Evolutionary conservation across 1,140 invertebrate genomes (phyloP).

Genomic region (Ericerus pela): DNA sequence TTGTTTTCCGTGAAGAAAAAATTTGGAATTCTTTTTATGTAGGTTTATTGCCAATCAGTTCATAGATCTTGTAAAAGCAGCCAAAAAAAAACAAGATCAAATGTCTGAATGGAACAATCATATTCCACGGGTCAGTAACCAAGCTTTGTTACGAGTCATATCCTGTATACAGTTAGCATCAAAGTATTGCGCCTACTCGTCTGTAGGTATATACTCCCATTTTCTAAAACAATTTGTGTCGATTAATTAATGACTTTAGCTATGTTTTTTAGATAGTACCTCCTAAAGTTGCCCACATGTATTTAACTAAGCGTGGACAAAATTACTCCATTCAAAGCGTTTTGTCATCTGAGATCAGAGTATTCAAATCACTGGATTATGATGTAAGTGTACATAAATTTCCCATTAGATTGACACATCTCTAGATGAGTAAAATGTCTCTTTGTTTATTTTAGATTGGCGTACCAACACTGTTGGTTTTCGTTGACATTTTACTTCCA

Average conservation of each 20-base stretch:
- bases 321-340: background rate
- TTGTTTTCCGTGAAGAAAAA: background rate
- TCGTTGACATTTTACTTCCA: background rate
- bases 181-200: background rate
- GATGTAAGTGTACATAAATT: no score
- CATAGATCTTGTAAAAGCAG: background rate
- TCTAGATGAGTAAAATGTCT: no score
- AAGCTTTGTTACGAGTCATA: background rate
- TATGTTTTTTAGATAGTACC: slow-evolving; percentile 8
- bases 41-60: slow-evolving; percentile 6
- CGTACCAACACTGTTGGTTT: background rate
- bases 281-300: background rate
- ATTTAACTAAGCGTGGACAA: background rate
- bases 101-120: background rate
- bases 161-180: slow-evolving; percentile 2
- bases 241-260: background rate
- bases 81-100: slow-evolving; percentile 3
- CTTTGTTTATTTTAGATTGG: slow-evolving; percentile 1
- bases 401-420: no score
- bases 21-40: background rate
- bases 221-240: background rate
- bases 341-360: background rate
- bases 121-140: background rate
- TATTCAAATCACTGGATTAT: background rate
- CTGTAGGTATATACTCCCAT: background rate